Conservation (phyloP, 2,113 vertebrate species). For the Muntiacus muntjak region DNA sequence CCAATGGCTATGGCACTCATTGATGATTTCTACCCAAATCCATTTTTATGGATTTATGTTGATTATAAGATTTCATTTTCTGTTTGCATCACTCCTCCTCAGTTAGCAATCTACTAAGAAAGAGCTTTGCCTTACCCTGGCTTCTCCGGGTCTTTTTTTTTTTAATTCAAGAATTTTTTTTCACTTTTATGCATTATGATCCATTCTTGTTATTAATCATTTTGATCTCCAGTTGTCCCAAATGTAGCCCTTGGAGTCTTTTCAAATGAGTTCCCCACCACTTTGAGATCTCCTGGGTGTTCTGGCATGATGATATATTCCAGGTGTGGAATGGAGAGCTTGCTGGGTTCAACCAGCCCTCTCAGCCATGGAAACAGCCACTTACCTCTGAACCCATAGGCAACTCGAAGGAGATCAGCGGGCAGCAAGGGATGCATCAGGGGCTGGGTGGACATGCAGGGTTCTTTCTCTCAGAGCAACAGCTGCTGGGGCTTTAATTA, state of each 20-base stretch:
- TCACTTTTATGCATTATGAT: neutral
- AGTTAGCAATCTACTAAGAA: neutral
- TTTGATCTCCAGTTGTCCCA: neutral
- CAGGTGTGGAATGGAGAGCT: rapidly evolving
- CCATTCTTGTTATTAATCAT: neutral
- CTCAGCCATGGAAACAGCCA: neutral
- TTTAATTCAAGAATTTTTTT: neutral
- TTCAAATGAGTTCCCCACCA: neutral
- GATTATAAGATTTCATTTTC: neutral
- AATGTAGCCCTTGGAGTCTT: neutral
- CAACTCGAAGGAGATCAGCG: neutral
- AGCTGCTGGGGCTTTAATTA: neutral
- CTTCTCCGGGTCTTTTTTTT: neutral
- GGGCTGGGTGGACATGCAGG: neutral
- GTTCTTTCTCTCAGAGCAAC: neutral
- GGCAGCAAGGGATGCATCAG: neutral
- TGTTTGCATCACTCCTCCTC: neutral
- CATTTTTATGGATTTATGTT: neutral
- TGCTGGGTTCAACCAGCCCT: neutral
- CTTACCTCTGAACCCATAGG: rapidly evolving
- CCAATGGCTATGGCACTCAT: neutral
- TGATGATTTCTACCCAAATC: neutral
- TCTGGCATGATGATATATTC: neutral
- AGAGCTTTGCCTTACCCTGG: neutral
- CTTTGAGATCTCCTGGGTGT: neutral